Evolutionary conservation across 2,888 invertebrate species (phyloP), one percentile per base, ranked within the genome.

Genomic region (Tricholauxania praeusta): DNA sequence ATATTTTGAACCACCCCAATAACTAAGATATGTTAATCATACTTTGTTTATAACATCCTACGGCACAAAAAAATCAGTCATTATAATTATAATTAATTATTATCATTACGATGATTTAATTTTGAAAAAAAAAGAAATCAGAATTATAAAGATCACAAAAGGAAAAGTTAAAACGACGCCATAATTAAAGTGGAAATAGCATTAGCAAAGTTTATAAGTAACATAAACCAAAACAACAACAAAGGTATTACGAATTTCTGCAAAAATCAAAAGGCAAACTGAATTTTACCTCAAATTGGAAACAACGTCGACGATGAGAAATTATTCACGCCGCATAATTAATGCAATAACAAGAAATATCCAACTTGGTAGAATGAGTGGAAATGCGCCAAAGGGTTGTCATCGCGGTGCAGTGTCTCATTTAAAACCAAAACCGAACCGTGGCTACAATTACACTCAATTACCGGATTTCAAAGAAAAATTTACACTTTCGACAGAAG

Each of bases 371-470:
- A 3, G 22, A 19, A 48, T 22, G 64, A 64, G 49, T 17, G 22
- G n/a, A 57, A 48, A 62, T 70, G 74, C 72, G 64, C 67, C 74
- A 71, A 77, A 75, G 73, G 76, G 75, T 72, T 77, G 55, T 60
- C 48, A 39, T 70, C 19, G 59, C 57, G 7, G 17, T 19, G 77
- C 73, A 72, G 74, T 76, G 77, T 76, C 78, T 77, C 77, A 72
- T 72, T 72, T 39, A 39, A 39, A 71, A 71, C 47, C 65, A 72
- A 55, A 62, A 48, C 48, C 71, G 74, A 73, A 77, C 60, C 17
- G 19, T n/a, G 78, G 82, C 83, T 87, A 86, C 86, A 87, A 86
- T 86, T 86, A 86, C 84, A 86, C 83, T 83, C 86, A 86, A 86
- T 86, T 86, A 87, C 82, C 77, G 82, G 79, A 83, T 83, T 81